Percentiles rank a stretch among this genome's conserved stretches.
phyloP scores from a whole-genome alignment of 2,113 vertebrate genomes.

The Lepisosteus osseus region DNA sequence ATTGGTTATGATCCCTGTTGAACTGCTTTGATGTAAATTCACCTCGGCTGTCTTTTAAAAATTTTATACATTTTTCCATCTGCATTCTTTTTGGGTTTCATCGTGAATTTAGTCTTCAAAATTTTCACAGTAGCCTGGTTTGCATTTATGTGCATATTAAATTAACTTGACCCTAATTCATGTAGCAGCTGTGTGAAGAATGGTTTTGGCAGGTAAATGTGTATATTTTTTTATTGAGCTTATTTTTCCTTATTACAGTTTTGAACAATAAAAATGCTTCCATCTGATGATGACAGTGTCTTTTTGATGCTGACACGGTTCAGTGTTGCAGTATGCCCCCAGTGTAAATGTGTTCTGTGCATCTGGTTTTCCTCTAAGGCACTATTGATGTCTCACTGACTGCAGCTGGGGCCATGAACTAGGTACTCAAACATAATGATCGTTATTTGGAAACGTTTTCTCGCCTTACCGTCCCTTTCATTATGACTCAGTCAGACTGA shows the following conservation, averaged over 20 bases:
- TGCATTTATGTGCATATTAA: background rate
- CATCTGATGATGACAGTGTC: no score
- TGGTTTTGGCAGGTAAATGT: background rate
- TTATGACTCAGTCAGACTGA: no score
- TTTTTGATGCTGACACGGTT: no score
- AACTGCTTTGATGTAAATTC: constrained; percentile 1
- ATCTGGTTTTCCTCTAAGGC: no score
- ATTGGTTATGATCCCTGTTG: constrained; percentile 13
- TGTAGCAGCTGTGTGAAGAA: background rate
- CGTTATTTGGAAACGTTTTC: no score
- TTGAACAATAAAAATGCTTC: no score
- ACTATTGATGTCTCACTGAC: background rate
- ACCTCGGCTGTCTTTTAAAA: constrained; percentile 27
- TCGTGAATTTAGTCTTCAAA: background rate
- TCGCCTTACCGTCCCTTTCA: no score
- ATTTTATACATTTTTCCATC: constrained; percentile 24
- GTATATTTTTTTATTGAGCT: background rate
- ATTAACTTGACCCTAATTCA: background rate
- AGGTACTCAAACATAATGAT: no score
- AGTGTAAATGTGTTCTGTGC: no score
- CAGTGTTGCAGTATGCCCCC: no score
- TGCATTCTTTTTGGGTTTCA: background rate
- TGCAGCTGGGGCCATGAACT: background rate
- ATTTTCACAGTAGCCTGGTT: background rate
- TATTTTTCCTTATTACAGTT: no score